Conservation (phyloP, 2,888 invertebrate species). For the Sthenelais limicola region DNA sequence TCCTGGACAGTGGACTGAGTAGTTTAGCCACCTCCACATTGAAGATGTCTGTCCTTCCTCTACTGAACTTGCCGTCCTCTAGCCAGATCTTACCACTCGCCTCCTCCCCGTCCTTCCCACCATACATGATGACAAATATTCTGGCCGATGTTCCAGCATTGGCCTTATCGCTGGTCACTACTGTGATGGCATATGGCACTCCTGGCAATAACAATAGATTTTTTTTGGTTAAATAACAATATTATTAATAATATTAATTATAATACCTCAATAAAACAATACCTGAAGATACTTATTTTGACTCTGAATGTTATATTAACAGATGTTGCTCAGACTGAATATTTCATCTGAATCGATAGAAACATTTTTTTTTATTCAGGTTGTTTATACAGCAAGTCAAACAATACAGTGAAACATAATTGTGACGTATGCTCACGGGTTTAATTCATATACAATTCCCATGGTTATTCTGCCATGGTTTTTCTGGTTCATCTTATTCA, state of each 20-base stretch:
- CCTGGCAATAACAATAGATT: conserved; percentile 50
- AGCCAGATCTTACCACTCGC: conserved; percentile 71
- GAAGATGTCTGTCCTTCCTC: conserved; percentile 67
- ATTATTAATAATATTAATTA: not conserved
- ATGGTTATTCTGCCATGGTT: too few species aligned
- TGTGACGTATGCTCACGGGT: too few species aligned
- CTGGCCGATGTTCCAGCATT: conserved; percentile 69
- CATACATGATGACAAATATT: conserved; percentile 67
- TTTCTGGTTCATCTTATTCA: too few species aligned
- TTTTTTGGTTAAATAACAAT: not conserved
- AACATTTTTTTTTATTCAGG: not conserved
- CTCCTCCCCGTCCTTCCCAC: conserved; percentile 60
- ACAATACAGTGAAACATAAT: too few species aligned
- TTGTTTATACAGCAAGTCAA: too few species aligned
- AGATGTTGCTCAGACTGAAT: not conserved
- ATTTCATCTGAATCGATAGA: not conserved
- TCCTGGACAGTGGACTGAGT: conserved; percentile 66
- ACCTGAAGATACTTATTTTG: too few species aligned
- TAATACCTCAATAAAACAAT: not conserved
- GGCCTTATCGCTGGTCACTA: conserved; percentile 66
- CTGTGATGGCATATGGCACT: conserved; percentile 67
- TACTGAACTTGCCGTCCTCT: conserved; percentile 67
- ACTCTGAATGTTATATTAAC: too few species aligned
- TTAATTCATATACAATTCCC: too few species aligned
- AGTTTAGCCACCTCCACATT: conserved; percentile 65